Evolutionary conservation across 2,888 invertebrate genomes (phyloP), one percentile per base, ranked within the genome.

Genomic region (Synanthedon myopaeformis): DNA sequence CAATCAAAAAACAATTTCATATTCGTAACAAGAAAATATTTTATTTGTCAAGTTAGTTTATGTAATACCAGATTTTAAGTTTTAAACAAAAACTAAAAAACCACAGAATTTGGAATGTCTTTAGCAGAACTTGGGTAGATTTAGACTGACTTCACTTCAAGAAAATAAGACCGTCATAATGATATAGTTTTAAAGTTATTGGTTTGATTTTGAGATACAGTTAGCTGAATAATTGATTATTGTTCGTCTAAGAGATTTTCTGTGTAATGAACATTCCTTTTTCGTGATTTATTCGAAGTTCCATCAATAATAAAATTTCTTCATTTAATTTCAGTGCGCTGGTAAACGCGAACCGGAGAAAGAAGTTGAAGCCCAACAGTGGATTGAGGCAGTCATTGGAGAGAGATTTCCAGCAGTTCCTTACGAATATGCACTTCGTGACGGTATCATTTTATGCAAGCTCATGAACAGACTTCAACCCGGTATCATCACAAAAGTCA

Each of bases 401-500:
- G 93, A 94, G 74, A 88, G 90, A 63, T 92, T 96, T 70, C 77
- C 90, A 12, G 90, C 89, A 51, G 78, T 91, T 4, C 88, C 91
- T 0, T 96, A 93, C 72, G 96, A 96, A 74, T 91, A 92, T 58
- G 92, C 92, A 0, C 89, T 97, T 12, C 90, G 95, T 45, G 93
- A 96, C 73, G 96, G 96, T 35, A 91, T 95, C 63, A 89, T 96
- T 52, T 89, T 97, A 1, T 97, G 96, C 89, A 94, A 93, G 71
- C 84, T 97, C 62, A 97, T 97, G 92, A 97, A 97, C 87, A 91
- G 93, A 62, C 89, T 98, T 13, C 89, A 92, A 67, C 96, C 97
- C 0, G 97, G 96, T 53, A 90, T 93, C 68, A 92, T 97, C 67
- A 89, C 91, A 60, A 96, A 94, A 78, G 92, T 97, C 70, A 96